phyloP scores from a whole-genome alignment of 2,113 vertebrate species.

The Sinocyclocheilus maitianheensis region DNA sequence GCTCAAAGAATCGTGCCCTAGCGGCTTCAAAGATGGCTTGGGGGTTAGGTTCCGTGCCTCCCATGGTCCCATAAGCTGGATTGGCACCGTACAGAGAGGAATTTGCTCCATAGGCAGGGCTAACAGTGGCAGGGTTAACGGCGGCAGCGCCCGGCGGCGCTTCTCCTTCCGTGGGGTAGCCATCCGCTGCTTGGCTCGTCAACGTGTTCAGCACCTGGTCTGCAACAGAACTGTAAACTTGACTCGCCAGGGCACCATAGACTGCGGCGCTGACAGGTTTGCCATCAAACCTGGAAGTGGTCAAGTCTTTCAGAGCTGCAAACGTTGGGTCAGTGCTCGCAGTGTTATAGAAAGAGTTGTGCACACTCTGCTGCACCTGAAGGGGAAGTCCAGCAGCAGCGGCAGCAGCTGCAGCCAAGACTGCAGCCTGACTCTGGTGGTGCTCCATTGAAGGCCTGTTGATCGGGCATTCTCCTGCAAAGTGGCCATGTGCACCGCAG shows the following conservation, averaged over 20 bases:
- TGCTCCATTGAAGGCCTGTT: slow-evolving; percentile 73
- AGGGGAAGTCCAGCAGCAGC: slow-evolving; percentile 76
- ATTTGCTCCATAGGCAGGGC: slow-evolving; percentile 66
- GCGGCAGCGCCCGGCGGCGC: slow-evolving; percentile 62
- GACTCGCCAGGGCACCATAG: slow-evolving; percentile 82
- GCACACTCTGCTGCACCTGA: slow-evolving; percentile 77
- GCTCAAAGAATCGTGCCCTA: slow-evolving; percentile 79
- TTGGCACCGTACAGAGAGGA: slow-evolving; percentile 57
- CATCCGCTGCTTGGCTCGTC: slow-evolving; percentile 60
- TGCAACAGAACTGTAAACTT: slow-evolving; percentile 81
- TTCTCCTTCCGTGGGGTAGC: slow-evolving; percentile 70
- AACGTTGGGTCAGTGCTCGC: slow-evolving; percentile 84
- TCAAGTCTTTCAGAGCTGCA: slow-evolving; percentile 75
- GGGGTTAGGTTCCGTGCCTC: slow-evolving; percentile 65
- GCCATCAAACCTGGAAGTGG: slow-evolving; percentile 73
- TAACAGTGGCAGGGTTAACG: neutral
- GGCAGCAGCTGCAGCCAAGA: slow-evolving; percentile 76
- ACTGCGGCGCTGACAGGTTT: slow-evolving; percentile 77
- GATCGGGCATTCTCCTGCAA: slow-evolving; percentile 69
- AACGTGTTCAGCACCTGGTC: slow-evolving; percentile 73
- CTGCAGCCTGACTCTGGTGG: slow-evolving; percentile 80
- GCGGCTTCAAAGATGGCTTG: slow-evolving; percentile 76
- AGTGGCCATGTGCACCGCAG: slow-evolving; percentile 70
- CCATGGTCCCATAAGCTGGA: slow-evolving; percentile 41
- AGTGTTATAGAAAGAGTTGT: slow-evolving; percentile 82